These are phyloP conservation scores for Arbacia lixula DNA, from an alignment of 53 echinoderm and acorn worm species.

Conservation along the genomic window DNA sequence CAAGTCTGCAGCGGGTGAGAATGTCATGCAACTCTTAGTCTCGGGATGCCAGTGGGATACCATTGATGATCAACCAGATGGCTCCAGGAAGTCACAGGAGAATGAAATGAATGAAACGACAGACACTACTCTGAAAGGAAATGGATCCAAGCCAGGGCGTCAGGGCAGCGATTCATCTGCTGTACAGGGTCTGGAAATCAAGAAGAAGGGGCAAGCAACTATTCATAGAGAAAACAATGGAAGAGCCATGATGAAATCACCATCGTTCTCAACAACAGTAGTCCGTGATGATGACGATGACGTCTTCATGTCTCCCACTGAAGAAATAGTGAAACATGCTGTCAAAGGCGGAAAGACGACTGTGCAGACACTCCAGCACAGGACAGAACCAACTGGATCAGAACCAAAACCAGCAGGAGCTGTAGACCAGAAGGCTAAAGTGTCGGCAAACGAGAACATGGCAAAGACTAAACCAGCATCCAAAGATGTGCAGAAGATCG, in stretches of 20 bases:
- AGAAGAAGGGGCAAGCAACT: conserved; percentile 27
- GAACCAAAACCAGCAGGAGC: conserved; percentile 29
- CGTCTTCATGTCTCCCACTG: conserved; percentile 18
- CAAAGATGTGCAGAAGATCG: conserved; percentile 32
- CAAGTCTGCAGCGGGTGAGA: conserved; percentile 13
- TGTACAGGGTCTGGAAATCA: conserved; percentile 42
- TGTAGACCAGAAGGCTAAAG: conserved; percentile 21
- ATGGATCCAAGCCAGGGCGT: background rate
- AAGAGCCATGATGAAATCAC: conserved; percentile 42
- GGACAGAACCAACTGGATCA: conserved; percentile 45
- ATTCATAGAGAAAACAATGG: conserved; percentile 9
- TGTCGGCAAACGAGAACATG: conserved; percentile 37
- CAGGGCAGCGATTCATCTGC: conserved; percentile 16
- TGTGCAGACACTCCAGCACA: background rate
- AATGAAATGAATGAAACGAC: conserved; percentile 45
- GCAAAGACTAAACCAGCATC: conserved; percentile 26
- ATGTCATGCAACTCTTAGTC: conserved; percentile 61
- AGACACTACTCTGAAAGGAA: conserved; percentile 35
- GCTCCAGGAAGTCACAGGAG: conserved; percentile 34
- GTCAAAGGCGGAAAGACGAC: background rate
- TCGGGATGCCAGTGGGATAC: conserved; percentile 33
- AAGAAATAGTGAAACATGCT: background rate
- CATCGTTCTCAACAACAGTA: conserved; percentile 41
- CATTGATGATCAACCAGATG: conserved; percentile 5
- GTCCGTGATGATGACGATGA: conserved; percentile 40